Conservation (phyloP, 92 coral and sea anemone genomes). For the Paramuricea clavata region DNA sequence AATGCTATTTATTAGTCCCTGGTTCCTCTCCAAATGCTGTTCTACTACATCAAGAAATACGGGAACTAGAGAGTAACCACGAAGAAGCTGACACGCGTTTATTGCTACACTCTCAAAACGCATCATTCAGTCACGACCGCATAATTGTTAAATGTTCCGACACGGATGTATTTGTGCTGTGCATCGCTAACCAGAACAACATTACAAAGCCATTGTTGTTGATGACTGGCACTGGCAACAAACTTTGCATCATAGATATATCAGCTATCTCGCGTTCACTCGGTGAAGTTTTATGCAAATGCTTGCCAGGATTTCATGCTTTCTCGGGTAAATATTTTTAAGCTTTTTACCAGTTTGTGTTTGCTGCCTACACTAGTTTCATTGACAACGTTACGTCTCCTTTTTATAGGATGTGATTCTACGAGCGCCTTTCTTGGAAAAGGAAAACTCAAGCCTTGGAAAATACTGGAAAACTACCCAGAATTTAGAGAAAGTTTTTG, state of each 20-base stretch:
- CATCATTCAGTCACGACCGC: conserved; percentile 30
- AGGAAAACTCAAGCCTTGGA: conserved; percentile 65
- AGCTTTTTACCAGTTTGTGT: not conserved
- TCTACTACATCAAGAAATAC: conserved; percentile 56
- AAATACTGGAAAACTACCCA: conserved; percentile 55
- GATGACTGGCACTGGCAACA: too few species aligned
- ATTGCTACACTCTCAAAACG: conserved; percentile 14
- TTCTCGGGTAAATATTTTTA: conserved; percentile 52
- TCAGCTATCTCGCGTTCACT: not conserved
- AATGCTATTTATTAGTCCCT: conserved; percentile 27
- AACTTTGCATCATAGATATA: not conserved
- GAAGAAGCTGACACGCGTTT: conserved; percentile 57
- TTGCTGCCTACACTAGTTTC: conserved; percentile 7
- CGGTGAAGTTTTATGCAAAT: not conserved
- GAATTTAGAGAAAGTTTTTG: conserved; percentile 60
- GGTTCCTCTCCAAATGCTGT: conserved; percentile 41
- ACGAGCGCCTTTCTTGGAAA: conserved; percentile 63
- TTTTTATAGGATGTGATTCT: conserved; percentile 58
- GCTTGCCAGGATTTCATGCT: conserved; percentile 65
- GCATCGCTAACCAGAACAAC: too few species aligned
- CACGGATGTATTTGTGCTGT: conserved; percentile 37
- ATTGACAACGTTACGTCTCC: not conserved
- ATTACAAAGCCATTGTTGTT: too few species aligned
- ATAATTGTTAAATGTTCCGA: conserved; percentile 57
- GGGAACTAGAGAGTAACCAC: conserved; percentile 46